Percentiles rank a stretch among this genome's conserved stretches.
phyloP scores from a whole-genome alignment of 2,113 vertebrate species.

The Sylvilagus bachmani region DNA sequence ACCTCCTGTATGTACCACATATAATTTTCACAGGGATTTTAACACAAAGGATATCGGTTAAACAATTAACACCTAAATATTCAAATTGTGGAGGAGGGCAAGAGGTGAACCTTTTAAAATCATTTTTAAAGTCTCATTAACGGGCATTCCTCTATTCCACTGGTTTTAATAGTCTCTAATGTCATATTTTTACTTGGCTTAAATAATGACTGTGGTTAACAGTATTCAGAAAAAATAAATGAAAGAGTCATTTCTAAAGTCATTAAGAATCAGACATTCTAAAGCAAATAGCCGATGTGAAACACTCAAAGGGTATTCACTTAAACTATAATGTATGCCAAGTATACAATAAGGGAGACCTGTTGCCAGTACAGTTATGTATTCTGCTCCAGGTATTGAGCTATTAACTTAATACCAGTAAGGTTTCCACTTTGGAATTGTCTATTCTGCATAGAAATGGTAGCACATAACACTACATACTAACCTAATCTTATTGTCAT shows the following conservation, averaged over 20 bases:
- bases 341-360: background rate
- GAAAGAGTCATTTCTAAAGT: slow-evolving; percentile 40
- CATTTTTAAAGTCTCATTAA: slow-evolving; percentile 2
- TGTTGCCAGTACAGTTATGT: slow-evolving; percentile 8
- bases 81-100: background rate
- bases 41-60: background rate
- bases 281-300: slow-evolving; percentile 36
- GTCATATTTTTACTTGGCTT: background rate
- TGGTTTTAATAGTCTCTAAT: background rate
- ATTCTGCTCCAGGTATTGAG: slow-evolving; percentile 32
- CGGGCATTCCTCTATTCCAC: background rate
- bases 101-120: background rate
- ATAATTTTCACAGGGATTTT: slow-evolving; percentile 9
- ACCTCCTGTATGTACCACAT: background rate
- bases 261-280: background rate
- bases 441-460: slow-evolving; percentile 30
- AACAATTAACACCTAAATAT: background rate
- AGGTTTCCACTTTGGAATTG: slow-evolving; percentile 29
- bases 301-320: slow-evolving; percentile 25
- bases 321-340: slow-evolving; percentile 32
- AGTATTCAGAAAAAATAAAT: slow-evolving; percentile 41
- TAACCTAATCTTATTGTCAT: slow-evolving; percentile 4
- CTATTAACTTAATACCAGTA: slow-evolving; percentile 26
- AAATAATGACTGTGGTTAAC: background rate
- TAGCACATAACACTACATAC: background rate